Evolutionary conservation across 2,113 vertebrate species (phyloP), one percentile per base, ranked within the genome.

Genomic region (Scartelaos histophorus): DNA sequence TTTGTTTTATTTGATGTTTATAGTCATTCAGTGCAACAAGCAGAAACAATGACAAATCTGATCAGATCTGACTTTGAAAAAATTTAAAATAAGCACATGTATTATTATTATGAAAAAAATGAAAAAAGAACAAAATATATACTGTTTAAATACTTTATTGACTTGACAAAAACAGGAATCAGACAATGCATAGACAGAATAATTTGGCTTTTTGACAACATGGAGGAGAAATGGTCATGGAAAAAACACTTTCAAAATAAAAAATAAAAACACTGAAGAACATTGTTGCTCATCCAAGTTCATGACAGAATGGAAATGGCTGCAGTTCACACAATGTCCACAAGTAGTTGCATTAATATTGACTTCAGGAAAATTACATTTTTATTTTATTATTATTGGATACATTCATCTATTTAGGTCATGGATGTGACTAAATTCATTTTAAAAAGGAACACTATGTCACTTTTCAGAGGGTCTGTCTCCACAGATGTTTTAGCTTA

Each of bases 101-200:
- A 29, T 29, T 29, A 29, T 29, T 29, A 29, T 29, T 29, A 29
- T 29, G n/a, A n/a, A 29, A 29, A 29, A 29, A 29, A 29, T 29
- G 10, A n/a, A 54, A 1, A 21, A 10, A 7, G 0, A 1, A 13
- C 13, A 16, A 3, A 47, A 47, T 15, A 1, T 13, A 47, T 13
- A 10, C 51, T n/a, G 51, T 54, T 54, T 54, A 54, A 54, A 54
- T 57, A 74, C 82, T 93, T 92, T 87, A 92, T 92, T 91, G 73
- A 87, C 70, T 54, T 67, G 88, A 92, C 87, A 93, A 92, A 93
- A 93, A 84, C 84, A 89, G 85, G 79, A 82, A 81, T 85, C 73
- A 87, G 70, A 91, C 87, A 90, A 93, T 88, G 88, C 92, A 92
- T 88, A 91, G 86, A 83, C 79, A 13, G 79, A 85, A 90, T 74